Evolutionary conservation across 1,140 invertebrate species (phyloP), one percentile per base, ranked within the genome.

Genomic region (Lucilia sericata): DNA sequence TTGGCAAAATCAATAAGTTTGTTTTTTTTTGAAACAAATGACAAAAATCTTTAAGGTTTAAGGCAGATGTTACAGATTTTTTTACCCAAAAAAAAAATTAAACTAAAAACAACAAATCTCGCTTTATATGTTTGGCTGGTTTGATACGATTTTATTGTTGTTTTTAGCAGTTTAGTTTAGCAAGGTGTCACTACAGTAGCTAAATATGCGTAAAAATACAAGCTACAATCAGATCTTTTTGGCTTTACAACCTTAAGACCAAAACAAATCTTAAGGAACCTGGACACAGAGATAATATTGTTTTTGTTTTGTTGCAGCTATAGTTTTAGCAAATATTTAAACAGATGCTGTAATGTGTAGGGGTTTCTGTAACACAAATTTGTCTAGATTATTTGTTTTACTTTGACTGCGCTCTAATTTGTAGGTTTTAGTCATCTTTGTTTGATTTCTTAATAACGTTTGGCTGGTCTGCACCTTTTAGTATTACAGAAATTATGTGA

Each of bases 401-500:
- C 8, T 49, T 47, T 36, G 17, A 49, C 47, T 51, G 36, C 19
- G 42, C 42, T 80, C 42, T 80, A 80, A 80, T 80, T 80, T 51
- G 76, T 80, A 80, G 76, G 76, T 51, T 78, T 47, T 80, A 70
- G 21, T 80, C 12, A 21, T 78, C 19, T 25, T 80, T 49, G 42
- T 51, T 49, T 49, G 76, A 51, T 19, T 49, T 47, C 42, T 49
- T 19, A 49, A 49, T 51, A 49, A 19, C 76, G 12, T 51, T n/a
- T 42, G 17, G 14, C 36, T 42, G 9, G 42, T 25, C 42, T 21
- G 47, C 74, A 76, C 74, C 74, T 76, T 76, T 76, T 30, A n/a
- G 17, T 17, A 30, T 30, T 36, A n/a, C 34, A 34, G 75, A 78
- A 83, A 82, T 85, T 84, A 85, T 85, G 76, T 84, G 84, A 82